Evolutionary conservation across 2,888 invertebrate species (phyloP).

Genomic region (Catocala fraxini): DNA sequence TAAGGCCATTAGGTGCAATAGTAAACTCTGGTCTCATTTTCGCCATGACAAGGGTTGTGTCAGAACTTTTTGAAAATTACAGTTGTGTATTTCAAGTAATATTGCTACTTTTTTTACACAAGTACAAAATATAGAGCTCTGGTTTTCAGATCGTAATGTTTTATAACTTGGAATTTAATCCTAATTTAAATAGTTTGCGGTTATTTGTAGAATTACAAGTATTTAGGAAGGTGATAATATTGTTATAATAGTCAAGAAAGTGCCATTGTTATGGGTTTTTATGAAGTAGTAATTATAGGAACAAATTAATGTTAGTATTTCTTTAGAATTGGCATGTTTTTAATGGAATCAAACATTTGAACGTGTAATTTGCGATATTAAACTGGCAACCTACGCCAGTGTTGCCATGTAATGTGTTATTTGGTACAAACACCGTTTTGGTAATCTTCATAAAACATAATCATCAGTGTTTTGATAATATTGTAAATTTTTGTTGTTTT

Average conservation of each 20-base stretch:
- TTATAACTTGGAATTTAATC: slow-evolving; percentile 19
- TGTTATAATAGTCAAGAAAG: slow-evolving; percentile 64
- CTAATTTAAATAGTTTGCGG: slow-evolving; percentile 26
- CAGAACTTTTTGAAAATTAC: slow-evolving; percentile 9
- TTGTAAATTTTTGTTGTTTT: slow-evolving; percentile 34
- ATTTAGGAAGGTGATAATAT: slow-evolving; percentile 63
- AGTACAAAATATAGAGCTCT: slow-evolving; percentile 7
- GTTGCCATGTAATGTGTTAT: slow-evolving; percentile 16
- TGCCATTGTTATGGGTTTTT: slow-evolving; percentile 65
- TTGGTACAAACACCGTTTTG: slow-evolving; percentile 8
- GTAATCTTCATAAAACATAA: slow-evolving; percentile 16
- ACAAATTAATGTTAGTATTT: slow-evolving; percentile 36
- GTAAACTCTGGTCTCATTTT: slow-evolving; percentile 27
- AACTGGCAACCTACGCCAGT: slow-evolving; percentile 20
- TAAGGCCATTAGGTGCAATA: slow-evolving; percentile 23
- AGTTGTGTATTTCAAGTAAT: slow-evolving; percentile 2
- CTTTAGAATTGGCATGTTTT: slow-evolving; percentile 27
- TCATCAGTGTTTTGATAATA: slow-evolving; percentile 17
- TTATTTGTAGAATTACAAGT: slow-evolving; percentile 48
- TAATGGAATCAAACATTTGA: slow-evolving; percentile 25
- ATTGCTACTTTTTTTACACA: slow-evolving; percentile 5
- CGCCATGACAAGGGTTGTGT: slow-evolving; percentile 23
- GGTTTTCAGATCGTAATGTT: slow-evolving; percentile 1
- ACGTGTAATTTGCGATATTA: slow-evolving; percentile 16
- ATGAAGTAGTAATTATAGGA: slow-evolving; percentile 43